Evolutionary conservation across 2,113 vertebrate species (phyloP), one percentile per base, ranked within the genome.

Genomic region (Mastomys natalensis): DNA sequence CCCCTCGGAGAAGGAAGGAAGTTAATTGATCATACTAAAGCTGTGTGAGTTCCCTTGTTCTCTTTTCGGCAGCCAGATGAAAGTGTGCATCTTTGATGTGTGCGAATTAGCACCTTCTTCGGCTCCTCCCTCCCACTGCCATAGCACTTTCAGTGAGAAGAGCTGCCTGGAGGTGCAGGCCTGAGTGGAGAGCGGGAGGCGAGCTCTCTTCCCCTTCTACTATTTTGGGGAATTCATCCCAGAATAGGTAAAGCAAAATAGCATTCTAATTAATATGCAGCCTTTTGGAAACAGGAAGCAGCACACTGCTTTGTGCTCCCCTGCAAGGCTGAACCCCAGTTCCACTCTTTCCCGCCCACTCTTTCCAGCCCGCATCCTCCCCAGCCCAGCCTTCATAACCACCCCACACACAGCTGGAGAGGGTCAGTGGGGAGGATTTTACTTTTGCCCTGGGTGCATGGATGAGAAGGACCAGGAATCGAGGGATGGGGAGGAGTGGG

Each of bases 191-290:
- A 0, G 34, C 0, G 0, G 53, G 85, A 84, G 40, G 74, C 72
- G 72, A 80, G 84, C 17, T 60, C 90, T 74, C 45, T 43, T 60
- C 77, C 8, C 76, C 5, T 51, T 34, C 58, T 76, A 92, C 91
- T 90, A 60, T 93, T 89, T 94, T 48, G 81, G 60, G 88, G 66
- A 21, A 91, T 60, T 81, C 76, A 86, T 78, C 82, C 72, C 40
- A 86, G 55, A 95, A 74, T 9, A 89, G 87, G 78, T 58, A 86
- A 95, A 86, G 93, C 81, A 66, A 88, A 85, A 68, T 22, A 48
- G 89, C 48, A 37, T 53, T 73, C 70, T 81, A 88, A 37, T 90
- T 86, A 87, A 94, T 53, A 86, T 6, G 84, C 3, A 24, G 58
- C 80, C 76, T 70, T 43, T 45, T 5, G 48, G 13, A 90, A 78